Conservation (phyloP, 2,113 vertebrate genomes). For the Pollimyrus isidori region DNA sequence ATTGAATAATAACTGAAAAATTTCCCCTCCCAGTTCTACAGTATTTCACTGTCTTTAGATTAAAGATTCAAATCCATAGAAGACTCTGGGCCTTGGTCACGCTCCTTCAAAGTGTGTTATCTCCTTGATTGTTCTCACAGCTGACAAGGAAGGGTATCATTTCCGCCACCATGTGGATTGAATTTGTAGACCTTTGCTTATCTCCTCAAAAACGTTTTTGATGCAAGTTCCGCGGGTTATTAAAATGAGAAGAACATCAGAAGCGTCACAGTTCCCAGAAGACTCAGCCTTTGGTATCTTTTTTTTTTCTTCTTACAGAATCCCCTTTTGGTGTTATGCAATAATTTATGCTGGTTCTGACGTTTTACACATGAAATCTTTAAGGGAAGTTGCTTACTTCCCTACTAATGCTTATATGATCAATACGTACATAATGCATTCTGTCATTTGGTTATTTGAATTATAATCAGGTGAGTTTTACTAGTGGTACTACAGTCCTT, state of each 20-base stretch:
- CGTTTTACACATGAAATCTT: neutral
- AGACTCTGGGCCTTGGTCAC: neutral
- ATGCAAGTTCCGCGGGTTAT: neutral
- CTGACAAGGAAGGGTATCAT: neutral
- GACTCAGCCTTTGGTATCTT: neutral
- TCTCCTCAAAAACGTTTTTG: neutral
- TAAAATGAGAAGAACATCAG: neutral
- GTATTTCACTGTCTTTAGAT: neutral
- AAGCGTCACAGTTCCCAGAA: neutral
- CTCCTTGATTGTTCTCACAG: neutral
- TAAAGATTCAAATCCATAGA: neutral
- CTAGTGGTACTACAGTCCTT: neutral
- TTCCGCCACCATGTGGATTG: neutral
- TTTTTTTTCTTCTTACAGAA: neutral
- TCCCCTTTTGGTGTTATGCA: neutral
- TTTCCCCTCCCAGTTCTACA: neutral
- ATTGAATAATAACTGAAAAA: neutral
- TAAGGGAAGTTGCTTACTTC: neutral
- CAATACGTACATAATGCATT: neutral
- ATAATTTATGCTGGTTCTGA: neutral
- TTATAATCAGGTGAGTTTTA: neutral
- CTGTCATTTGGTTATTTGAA: neutral
- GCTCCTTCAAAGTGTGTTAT: neutral
- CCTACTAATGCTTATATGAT: neutral
- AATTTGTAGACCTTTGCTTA: neutral